Base-by-base conservation (phyloP, 2,113 vertebrate species). In the Cololabis saira region DNA sequence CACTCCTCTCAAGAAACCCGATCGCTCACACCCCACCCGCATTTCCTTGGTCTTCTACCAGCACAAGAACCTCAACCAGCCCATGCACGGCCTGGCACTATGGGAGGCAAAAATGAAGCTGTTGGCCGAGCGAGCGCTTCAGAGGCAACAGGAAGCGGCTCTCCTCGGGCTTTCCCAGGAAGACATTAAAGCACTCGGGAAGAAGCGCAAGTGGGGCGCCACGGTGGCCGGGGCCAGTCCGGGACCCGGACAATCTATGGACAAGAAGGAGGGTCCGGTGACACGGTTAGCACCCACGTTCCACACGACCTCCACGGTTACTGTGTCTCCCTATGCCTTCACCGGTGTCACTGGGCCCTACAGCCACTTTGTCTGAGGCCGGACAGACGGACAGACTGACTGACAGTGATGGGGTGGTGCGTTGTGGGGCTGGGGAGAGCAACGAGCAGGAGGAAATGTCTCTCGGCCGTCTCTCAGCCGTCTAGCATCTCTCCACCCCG, bases 41-140 rank as follows among this genome's bases (percentile, higher is more conserved):
- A 99, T 99, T 92, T 99, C 98, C 74, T 92, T 99, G 77, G 98
- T 99, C 67, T 99, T 99, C 91, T 99, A 99, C 95, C 98, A 99
- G 95, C 98, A 99, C 94, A 99, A 99, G 93, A 99, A 98, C 93
- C 93, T 99, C 84, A 98, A 98, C 91, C 97, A 99, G 91, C 96
- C 98, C 81, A 92, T 94, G 74, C 98, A 99, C 0, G 98, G 98
- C 79, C 90, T 97, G 90, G 96, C 95, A 51, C 90, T 98, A 37
- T 99, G 98, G 98, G 97, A 99, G 87, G 95, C 96, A 84, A 99
- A 99, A 92, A 95, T 99, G 96, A 98, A 99, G 90, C 91, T 96
- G 86, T 84, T 98, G 89, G 97, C 96, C 0, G 97, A 99, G 82
- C 87, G 95, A 74, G 95, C 97, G 0, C 89, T 94, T 13, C 93